These are phyloP conservation scores for Melangyna quadrimaculata DNA, from an alignment of 2,888 invertebrate species.

Conservation along the genomic window DNA sequence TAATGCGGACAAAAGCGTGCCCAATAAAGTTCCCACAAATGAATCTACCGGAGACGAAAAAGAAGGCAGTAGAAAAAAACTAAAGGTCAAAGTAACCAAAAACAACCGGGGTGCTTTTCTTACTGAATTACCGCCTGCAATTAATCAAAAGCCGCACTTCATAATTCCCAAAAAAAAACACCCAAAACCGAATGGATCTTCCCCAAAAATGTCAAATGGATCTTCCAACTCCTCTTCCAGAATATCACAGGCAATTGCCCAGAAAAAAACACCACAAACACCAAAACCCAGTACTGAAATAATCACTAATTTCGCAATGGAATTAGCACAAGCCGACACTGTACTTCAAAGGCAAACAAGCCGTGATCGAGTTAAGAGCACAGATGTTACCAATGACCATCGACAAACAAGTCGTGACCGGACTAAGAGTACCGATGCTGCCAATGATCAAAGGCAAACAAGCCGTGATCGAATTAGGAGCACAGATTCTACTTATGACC, in stretches of 20 bases:
- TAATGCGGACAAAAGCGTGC: neutral
- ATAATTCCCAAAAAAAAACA: constrained; percentile 52
- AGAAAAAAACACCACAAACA: neutral
- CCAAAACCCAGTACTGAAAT: neutral
- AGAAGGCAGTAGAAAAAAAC: constrained; percentile 59
- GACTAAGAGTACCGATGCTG: constrained; percentile 16
- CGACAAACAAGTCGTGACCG: constrained; percentile 8
- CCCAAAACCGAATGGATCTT: constrained; percentile 26
- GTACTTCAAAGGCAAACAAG: neutral
- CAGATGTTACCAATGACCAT: neutral
- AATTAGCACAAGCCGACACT: constrained; percentile 36
- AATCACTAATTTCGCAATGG: neutral
- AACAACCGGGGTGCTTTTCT: constrained; percentile 84
- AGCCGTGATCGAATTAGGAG: constrained; percentile 20
- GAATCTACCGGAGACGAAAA: neutral
- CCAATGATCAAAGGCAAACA: neutral
- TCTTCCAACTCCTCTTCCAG: neutral
- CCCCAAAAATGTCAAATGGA: neutral
- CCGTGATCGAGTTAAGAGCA: constrained; percentile 22
- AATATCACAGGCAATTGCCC: neutral
- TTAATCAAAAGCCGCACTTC: neutral
- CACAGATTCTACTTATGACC: neutral
- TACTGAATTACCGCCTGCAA: constrained; percentile 75
- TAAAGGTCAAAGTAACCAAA: constrained; percentile 82
- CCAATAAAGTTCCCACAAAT: neutral